Evolutionary conservation across 2,113 vertebrate species (phyloP).

Genomic region (Phrynosoma blainvillii): DNA sequence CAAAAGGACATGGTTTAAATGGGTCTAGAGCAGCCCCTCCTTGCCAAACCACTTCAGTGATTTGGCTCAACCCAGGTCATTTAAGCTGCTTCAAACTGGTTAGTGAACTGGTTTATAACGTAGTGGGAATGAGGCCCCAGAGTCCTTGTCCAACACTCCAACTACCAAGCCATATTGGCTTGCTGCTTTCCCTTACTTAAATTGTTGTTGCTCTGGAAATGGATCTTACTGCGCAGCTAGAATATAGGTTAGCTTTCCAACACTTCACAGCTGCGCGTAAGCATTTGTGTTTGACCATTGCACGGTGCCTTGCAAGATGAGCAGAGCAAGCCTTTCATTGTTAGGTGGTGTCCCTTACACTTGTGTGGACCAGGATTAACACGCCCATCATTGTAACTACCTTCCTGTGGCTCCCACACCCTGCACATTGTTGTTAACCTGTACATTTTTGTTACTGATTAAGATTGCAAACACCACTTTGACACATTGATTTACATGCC

Average conservation of each 20-base stretch:
- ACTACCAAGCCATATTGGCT: too few relatives aligned
- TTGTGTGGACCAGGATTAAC: slow-evolving; percentile 48
- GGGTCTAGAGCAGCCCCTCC: too few relatives aligned
- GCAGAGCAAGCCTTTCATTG: slow-evolving; percentile 19
- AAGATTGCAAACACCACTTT: slow-evolving; percentile 56
- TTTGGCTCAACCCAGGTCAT: too few relatives aligned
- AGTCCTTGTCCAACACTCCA: too few relatives aligned
- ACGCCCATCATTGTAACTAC: slow-evolving; percentile 58
- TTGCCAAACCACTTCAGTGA: too few relatives aligned
- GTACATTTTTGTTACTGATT: slow-evolving; percentile 63
- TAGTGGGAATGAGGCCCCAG: too few relatives aligned
- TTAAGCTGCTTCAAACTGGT: too few relatives aligned
- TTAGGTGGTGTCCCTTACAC: slow-evolving; percentile 31
- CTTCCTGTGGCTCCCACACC: slow-evolving; percentile 32
- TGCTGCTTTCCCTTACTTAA: background rate
- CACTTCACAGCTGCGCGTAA: background rate
- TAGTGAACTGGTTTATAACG: too few relatives aligned
- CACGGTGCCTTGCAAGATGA: rapidly evolving
- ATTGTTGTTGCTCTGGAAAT: background rate
- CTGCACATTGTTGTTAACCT: slow-evolving; percentile 60
- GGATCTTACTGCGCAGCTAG: background rate
- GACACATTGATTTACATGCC: slow-evolving; percentile 70
- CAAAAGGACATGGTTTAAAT: too few relatives aligned
- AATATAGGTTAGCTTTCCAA: slow-evolving; percentile 18
- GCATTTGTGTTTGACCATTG: slow-evolving; percentile 8